A percentile compares a stretch with the other conserved stretches of the same genome.
phyloP scores from a whole-genome alignment of 2,888 invertebrate genomes.

The Dolichopus griseipennis region DNA sequence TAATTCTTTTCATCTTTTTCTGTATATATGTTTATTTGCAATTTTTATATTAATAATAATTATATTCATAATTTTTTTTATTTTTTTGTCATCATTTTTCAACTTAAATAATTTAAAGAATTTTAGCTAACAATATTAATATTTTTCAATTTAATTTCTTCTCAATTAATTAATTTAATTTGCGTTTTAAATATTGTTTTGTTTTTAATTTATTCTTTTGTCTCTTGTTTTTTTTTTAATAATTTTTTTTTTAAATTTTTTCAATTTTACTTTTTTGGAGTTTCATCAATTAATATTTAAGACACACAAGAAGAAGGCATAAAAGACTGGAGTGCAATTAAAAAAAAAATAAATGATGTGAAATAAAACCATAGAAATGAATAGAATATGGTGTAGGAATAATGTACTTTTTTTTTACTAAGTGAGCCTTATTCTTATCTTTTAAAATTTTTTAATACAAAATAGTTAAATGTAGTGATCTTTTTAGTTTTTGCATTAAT shows the following conservation, averaged over 20 bases:
- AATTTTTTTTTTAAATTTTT: neutral
- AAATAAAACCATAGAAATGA: no score
- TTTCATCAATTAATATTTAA: slow-evolving; percentile 12
- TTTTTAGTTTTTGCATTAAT: no score
- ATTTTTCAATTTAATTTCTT: neutral
- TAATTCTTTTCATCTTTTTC: neutral
- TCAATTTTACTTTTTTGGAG: neutral
- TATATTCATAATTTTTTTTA: neutral
- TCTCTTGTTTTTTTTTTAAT: neutral
- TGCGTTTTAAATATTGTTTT: neutral
- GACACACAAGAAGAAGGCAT: slow-evolving; percentile 20
- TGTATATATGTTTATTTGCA: slow-evolving; percentile 6
- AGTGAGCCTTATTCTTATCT: no score
- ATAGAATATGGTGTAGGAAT: no score
- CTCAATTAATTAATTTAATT: neutral
- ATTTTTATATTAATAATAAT: slow-evolving; percentile 1
- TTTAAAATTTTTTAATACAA: no score
- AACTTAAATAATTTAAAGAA: neutral
- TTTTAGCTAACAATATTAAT: neutral
- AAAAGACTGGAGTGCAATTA: slow-evolving; percentile 11
- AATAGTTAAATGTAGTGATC: no score
- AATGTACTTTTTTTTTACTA: no score
- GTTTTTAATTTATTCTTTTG: neutral
- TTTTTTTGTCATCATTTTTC: neutral
- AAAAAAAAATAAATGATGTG: no score